Percentiles rank a stretch among this genome's conserved stretches.
Evolutionary conservation across 2,113 vertebrate genomes (phyloP).

Genomic region (Dendropsophus ebraccatus): DNA sequence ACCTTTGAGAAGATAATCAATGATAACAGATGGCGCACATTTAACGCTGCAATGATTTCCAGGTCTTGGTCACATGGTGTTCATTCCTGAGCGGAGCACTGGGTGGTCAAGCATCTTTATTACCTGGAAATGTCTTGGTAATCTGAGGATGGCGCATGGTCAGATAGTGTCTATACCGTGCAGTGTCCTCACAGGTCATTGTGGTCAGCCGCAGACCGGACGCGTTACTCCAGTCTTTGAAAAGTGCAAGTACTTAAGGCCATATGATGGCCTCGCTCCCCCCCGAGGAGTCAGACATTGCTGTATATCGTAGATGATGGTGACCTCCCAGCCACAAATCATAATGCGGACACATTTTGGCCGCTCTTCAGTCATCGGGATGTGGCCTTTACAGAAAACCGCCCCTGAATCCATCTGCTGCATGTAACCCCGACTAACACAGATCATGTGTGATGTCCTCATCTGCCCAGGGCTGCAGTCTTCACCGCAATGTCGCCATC

Average conservation of each 20-base stretch:
- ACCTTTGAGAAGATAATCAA: not conserved
- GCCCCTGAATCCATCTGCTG: not conserved
- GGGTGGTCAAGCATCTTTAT: not conserved
- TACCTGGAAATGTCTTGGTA: not conserved
- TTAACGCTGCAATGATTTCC: not conserved
- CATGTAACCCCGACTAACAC: not conserved
- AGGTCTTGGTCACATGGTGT: not conserved
- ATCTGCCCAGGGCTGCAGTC: not conserved
- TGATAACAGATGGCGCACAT: not conserved
- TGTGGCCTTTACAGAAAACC: slow-evolving; percentile 15
- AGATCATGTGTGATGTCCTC: not conserved
- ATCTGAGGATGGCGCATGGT: not conserved
- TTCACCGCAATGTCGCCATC: not conserved
- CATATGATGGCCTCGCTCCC: not conserved
- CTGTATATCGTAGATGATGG: not conserved
- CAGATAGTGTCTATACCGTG: not conserved
- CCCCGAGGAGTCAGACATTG: not conserved
- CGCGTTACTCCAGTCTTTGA: not conserved
- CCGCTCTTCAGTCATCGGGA: not conserved
- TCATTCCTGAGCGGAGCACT: not conserved
- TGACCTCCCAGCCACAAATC: not conserved
- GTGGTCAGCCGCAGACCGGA: not conserved
- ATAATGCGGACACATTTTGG: not conserved
- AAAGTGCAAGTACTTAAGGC: not conserved
- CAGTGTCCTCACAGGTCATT: not conserved